Evolutionary conservation across 2,113 vertebrate species (phyloP).

Genomic region (Campylorhamphus procurvoides): DNA sequence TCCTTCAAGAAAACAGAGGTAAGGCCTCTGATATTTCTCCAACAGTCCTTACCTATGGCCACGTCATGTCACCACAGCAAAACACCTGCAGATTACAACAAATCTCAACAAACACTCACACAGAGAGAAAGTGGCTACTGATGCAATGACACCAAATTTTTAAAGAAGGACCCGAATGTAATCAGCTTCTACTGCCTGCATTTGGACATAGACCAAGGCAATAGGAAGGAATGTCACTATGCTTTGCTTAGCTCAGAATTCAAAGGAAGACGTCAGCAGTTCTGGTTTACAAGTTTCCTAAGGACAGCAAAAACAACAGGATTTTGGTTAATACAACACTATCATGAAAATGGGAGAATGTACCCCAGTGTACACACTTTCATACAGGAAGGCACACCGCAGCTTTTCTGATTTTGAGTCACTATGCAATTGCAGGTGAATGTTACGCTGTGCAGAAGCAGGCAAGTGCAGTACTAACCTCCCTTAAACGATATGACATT

Average conservation of each 20-base stretch:
- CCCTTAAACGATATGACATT: neutral
- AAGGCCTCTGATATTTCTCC: neutral
- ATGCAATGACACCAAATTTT: neutral
- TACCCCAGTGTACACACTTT: neutral
- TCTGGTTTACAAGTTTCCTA: neutral
- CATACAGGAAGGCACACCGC: neutral
- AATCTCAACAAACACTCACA: neutral
- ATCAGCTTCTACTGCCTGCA: neutral
- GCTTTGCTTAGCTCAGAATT: neutral
- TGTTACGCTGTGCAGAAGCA: neutral
- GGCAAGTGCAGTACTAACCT: neutral
- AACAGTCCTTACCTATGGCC: neutral
- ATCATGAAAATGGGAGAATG: neutral
- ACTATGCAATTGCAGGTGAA: neutral
- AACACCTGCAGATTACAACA: rapidly evolving
- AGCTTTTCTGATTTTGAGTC: neutral
- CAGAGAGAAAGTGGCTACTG: neutral
- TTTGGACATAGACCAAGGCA: neutral
- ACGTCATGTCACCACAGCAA: neutral
- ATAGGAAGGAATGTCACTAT: neutral
- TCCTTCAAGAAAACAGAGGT: neutral
- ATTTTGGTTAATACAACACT: neutral
- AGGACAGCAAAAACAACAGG: neutral
- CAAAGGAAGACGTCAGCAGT: neutral
- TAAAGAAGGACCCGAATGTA: neutral